phyloP scores from a whole-genome alignment of 2,797 vertebrate species.

The Siniperca undulata region DNA sequence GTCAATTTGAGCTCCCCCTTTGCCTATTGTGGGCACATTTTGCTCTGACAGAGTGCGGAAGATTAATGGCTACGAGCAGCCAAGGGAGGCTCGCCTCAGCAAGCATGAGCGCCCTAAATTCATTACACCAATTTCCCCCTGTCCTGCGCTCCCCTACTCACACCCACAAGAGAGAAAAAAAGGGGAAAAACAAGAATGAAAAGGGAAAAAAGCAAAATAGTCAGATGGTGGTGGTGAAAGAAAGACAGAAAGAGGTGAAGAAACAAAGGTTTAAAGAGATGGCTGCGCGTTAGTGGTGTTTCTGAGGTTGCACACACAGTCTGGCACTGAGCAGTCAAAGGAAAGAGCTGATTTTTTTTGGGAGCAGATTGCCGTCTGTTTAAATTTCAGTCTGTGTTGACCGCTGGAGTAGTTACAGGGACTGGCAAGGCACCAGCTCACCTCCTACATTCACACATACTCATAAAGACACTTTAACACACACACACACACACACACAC shows the following conservation, averaged over 20 bases:
- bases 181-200: constrained; percentile 59
- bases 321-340: constrained; percentile 30
- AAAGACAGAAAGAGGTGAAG: constrained; percentile 62
- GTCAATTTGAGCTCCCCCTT: constrained; percentile 90
- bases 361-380: constrained; percentile 32
- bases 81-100: constrained; percentile 87
- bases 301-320: constrained; percentile 45
- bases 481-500: constrained; percentile 3
- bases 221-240: constrained; percentile 75
- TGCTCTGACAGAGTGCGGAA: constrained; percentile 91
- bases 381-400: constrained; percentile 49
- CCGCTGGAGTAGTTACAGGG: constrained; percentile 33
- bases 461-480: not conserved
- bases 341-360: constrained; percentile 27
- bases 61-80: constrained; percentile 90
- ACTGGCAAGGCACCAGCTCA: constrained; percentile 18
- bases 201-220: constrained; percentile 74
- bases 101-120: constrained; percentile 90
- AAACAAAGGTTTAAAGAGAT: constrained; percentile 78
- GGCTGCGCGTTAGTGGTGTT: constrained; percentile 54
- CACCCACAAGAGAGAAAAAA: constrained; percentile 65
- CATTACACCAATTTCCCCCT: constrained; percentile 91
- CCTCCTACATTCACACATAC: constrained; percentile 14
- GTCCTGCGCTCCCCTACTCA: constrained; percentile 79
- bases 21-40: constrained; percentile 89